Conservation (phyloP, 2,113 vertebrate genomes). For the Prietella phreatophila region DNA sequence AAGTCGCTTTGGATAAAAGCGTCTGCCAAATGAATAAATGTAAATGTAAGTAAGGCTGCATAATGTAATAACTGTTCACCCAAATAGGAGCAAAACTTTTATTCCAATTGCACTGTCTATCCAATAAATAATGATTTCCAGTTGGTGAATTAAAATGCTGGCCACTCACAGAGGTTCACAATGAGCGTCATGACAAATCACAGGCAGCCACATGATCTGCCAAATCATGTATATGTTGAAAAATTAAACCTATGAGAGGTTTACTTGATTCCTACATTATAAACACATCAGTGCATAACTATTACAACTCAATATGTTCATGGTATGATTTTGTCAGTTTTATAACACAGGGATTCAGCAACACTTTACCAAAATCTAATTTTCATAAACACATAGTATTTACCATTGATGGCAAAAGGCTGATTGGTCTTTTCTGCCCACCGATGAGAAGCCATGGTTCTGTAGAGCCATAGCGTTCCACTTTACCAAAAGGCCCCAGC, state of each 20-base stretch:
- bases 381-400: conserved; percentile 7
- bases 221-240: background rate
- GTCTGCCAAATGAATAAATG: too few species aligned
- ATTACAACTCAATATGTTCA: background rate
- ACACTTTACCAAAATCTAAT: background rate
- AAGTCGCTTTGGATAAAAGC: too few species aligned
- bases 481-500: conserved; percentile 54
- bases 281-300: background rate
- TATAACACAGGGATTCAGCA: background rate
- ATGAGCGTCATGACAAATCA: background rate
- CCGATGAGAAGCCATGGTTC: conserved; percentile 75
- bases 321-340: background rate
- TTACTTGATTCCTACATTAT: background rate
- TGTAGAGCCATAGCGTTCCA: conserved; percentile 71
- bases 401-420: conserved; percentile 69
- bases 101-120: background rate
- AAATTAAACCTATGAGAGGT: background rate
- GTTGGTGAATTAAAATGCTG: background rate
- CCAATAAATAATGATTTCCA: background rate
- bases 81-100: conserved; percentile 20
- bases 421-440: conserved; percentile 72
- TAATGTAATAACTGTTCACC: background rate
- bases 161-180: background rate
- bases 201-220: background rate
- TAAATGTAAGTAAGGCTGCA: background rate